Evolutionary conservation across 2,797 vertebrate genomes (phyloP), one percentile per base, ranked within the genome.

Genomic region (Harpagifer antarcticus): DNA sequence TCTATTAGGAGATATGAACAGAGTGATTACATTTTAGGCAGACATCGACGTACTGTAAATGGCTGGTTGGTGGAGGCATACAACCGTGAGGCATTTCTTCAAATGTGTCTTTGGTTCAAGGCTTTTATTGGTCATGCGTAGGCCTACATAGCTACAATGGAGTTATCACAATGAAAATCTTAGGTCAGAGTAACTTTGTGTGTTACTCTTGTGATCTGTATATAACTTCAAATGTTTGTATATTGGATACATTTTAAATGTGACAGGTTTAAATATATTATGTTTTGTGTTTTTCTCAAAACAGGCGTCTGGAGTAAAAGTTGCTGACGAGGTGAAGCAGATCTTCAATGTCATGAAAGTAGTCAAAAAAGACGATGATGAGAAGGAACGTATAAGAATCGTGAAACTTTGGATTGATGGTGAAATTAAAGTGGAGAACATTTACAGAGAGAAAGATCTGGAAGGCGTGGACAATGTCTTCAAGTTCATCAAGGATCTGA

Each of bases 301-400:
- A 65, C 74, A 99, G 97, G 88, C 97, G 42, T 98, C 97, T 15
- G 97, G 98, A 87, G 94, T 96, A 40, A 72, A 83, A 65, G 91
- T 96, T 13, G 50, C 78, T 0, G 95, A 96, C 49, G 52, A 85
- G 0, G 96, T 96, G 3, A 86, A 94, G 70, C 54, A 68, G 0
- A 50, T 92, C 61, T 94, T 91, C 79, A 77, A 94, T 0, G 59
- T 87, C 3, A 98, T 98, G 95, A 96, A 95, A 88, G 88, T 97
- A 19, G 88, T 91, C 49, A 94, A 91, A 50, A 82, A 16, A 0
- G 92, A 92, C 4, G 90, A 81, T 0, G 78, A 91, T 0, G 42
- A 50, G 0, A 69, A 72, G 2, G 93, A 96, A 6, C 95, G 95
- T 52, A 89, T 94, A 64, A 95, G 97, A 88, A 48, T 96, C 9